Evolutionary conservation across 2,888 invertebrate species (phyloP).

Genomic region (Ophion ellenae): DNA sequence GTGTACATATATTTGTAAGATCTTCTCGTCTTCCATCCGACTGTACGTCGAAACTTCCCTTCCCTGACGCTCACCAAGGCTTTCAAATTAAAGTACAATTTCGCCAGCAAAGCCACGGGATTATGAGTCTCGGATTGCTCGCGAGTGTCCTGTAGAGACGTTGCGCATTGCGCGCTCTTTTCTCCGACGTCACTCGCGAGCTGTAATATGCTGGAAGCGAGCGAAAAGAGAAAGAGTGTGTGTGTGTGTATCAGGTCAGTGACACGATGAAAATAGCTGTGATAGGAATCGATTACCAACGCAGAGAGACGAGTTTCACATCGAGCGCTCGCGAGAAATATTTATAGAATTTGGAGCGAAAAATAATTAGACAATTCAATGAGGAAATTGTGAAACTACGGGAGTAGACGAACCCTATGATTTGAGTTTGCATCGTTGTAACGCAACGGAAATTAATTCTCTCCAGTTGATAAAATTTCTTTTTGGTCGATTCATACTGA

Average conservation of each 20-base stretch:
- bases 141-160: slow-evolving; percentile 60
- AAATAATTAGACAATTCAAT: not conserved
- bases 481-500: too few relatives aligned
- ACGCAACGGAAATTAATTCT: too few relatives aligned
- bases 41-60: slow-evolving; percentile 50
- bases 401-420: not conserved
- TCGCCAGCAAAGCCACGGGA: slow-evolving; percentile 75
- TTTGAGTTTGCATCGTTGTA: too few relatives aligned
- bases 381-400: too few relatives aligned
- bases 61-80: slow-evolving; percentile 72
- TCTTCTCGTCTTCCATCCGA: slow-evolving; percentile 49
- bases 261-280: not conserved
- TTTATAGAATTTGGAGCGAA: not conserved
- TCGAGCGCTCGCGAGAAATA: not conserved
- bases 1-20: not conserved
- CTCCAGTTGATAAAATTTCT: too few relatives aligned
- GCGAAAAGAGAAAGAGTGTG: not conserved
- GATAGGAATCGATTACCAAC: not conserved
- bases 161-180: slow-evolving; percentile 20
- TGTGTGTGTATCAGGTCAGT: not conserved
- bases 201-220: not conserved
- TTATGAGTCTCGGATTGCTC: slow-evolving; percentile 61
- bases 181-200: slow-evolving; percentile 35
- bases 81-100: slow-evolving; percentile 81
- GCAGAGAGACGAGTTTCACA: not conserved